Evolutionary conservation across 2,113 vertebrate species (phyloP), one percentile per base, ranked within the genome.

Genomic region (Spheniscus mendiculus): DNA sequence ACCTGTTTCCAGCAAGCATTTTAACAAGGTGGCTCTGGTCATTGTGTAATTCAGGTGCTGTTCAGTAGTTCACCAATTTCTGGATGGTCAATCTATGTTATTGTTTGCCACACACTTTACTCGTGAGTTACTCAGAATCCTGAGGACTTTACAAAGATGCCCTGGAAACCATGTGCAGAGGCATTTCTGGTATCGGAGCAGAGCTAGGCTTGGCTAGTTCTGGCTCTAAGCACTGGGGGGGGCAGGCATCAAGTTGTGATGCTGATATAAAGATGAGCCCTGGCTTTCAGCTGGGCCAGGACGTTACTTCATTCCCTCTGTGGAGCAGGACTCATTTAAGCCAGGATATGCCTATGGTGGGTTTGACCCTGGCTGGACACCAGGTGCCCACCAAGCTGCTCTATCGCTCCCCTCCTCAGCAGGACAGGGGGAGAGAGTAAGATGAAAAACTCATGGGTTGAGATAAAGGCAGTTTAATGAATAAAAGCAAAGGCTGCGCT

Each of bases 111-210:
- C 11, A 20, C 5, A 9, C 13, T 66, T 56, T 44, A 25, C 9
- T 34, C 2, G 0, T 47, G 61, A 55, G 11, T 91, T 62, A 32
- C 36, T 83, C 47, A 52, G 45, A 82, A 87, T 78, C 36, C 30
- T 45, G 40, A 70, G 19, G 25, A 61, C 22, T 87, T 84, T 5
- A 38, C 15, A 23, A 5, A 40, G 38, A 13, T 79, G 11, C 29
- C 26, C 7, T 83, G n/a, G 65, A 70, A 81, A 70, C 5, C 4
- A 8, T 3, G 5, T 49, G 26, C 38, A 26, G 17, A 53, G 18
- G 11, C 73, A 45, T 66, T 45, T 87, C 55, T 38, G 42, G 10
- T 70, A 21, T n/a, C 0, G 0, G 16, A 70, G 32, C 11, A 20
- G 14, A 44, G 44, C 44, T 70, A 32, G 42, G 7, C 49, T 62